Conservation (phyloP, 2,113 vertebrate genomes). For the Struthio camelus region DNA sequence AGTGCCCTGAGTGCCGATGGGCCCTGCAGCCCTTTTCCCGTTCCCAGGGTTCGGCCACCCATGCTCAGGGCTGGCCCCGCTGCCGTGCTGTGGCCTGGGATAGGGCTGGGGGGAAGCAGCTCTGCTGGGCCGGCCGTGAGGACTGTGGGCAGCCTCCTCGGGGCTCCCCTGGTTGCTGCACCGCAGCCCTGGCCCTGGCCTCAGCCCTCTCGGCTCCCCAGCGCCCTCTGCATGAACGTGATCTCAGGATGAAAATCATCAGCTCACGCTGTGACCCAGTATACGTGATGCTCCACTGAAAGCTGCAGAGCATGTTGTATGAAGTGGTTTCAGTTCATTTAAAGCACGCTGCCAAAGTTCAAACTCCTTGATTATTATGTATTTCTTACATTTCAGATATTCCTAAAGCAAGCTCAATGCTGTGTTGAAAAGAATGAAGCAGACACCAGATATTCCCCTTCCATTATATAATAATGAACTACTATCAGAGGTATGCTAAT, state of each 20-base stretch:
- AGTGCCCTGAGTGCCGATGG: too few species aligned
- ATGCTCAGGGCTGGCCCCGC: not conserved
- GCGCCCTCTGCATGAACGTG: rapidly evolving
- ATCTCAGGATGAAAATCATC: not conserved
- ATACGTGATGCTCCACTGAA: not conserved
- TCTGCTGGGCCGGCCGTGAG: rapidly evolving
- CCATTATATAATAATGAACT: not conserved
- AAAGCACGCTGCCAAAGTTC: not conserved
- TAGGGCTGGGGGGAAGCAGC: too few species aligned
- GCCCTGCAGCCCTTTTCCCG: not conserved
- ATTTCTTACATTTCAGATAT: not conserved
- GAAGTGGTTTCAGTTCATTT: not conserved
- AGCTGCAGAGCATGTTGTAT: not conserved
- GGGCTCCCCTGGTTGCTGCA: too few species aligned
- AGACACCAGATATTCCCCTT: not conserved
- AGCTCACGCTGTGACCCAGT: rapidly evolving
- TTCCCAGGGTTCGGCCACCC: rapidly evolving
- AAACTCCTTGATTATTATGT: not conserved
- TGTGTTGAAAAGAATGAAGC: not conserved
- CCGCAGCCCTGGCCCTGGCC: not conserved
- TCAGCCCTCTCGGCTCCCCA: not conserved
- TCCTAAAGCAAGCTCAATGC: not conserved
- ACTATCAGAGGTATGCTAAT: not conserved
- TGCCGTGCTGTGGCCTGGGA: rapidly evolving
- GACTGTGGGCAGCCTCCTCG: not conserved